These are phyloP conservation scores for Drosophila dunni DNA, from an alignment of 1,140 invertebrate species.

Conservation along the genomic window DNA sequence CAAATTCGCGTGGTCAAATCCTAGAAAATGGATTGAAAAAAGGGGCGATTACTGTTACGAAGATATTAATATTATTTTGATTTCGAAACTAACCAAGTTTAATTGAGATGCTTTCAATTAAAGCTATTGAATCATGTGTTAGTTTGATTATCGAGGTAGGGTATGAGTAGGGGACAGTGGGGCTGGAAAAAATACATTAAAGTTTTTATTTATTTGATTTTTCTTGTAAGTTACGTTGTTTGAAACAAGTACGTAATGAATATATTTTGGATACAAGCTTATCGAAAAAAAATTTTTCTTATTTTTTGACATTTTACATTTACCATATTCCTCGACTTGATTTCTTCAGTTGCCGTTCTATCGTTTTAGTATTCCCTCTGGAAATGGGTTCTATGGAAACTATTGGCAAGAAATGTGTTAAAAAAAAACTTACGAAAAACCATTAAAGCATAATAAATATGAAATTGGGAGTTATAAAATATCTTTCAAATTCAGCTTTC, in stretches of 20 bases:
- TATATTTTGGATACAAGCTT: slow-evolving; percentile 9
- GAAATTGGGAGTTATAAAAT: too few relatives aligned
- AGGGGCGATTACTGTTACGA: too few relatives aligned
- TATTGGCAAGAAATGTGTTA: slow-evolving; percentile 17
- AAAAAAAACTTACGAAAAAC: too few relatives aligned
- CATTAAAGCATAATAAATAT: background rate
- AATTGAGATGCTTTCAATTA: too few relatives aligned
- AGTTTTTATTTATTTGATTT: background rate
- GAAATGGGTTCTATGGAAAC: background rate
- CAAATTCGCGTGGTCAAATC: too few relatives aligned
- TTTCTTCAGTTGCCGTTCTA: background rate
- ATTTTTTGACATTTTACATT: slow-evolving; percentile 29
- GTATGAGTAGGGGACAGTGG: too few relatives aligned
- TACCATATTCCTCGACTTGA: background rate
- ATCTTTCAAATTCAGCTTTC: too few relatives aligned
- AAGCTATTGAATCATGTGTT: too few relatives aligned
- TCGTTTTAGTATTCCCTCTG: slow-evolving; percentile 6
- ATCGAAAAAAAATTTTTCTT: background rate
- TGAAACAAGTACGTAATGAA: slow-evolving; percentile 1
- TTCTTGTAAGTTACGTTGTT: slow-evolving; percentile 22
- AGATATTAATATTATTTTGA: too few relatives aligned
- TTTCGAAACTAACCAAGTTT: too few relatives aligned
- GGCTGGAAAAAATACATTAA: slow-evolving; percentile 17
- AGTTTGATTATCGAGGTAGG: too few relatives aligned
- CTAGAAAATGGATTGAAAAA: too few relatives aligned